Evolutionary conservation across 1,140 invertebrate genomes (phyloP).

Genomic region (Microplitis mediator): DNA sequence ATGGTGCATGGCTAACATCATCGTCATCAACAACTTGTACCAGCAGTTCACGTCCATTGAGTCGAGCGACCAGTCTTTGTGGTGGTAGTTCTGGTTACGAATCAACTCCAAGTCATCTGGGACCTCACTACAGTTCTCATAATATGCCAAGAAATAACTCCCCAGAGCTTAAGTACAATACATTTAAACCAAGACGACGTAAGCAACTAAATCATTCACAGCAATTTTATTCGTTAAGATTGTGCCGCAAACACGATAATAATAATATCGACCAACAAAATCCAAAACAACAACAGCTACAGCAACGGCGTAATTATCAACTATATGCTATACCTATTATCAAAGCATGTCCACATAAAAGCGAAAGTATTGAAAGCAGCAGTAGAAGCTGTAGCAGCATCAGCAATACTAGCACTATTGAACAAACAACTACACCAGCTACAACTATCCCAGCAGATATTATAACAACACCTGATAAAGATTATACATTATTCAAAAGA

Average conservation of each 20-base stretch:
- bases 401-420: background rate
- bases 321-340: slow-evolving; percentile 59
- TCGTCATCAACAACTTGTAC: slow-evolving; percentile 41
- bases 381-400: background rate
- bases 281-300: too few species aligned
- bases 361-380: background rate
- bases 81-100: slow-evolving; percentile 67
- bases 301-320: slow-evolving; percentile 45
- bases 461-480: background rate
- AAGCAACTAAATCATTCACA: slow-evolving; percentile 54
- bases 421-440: slow-evolving; percentile 2
- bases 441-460: slow-evolving; percentile 19
- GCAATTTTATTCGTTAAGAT: slow-evolving; percentile 58
- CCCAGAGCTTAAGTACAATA: slow-evolving; percentile 54
- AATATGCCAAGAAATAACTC: slow-evolving; percentile 58
- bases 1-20: slow-evolving; percentile 53
- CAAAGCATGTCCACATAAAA: slow-evolving; percentile 54
- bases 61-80: slow-evolving; percentile 59
- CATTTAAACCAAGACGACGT: slow-evolving; percentile 50
- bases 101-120: slow-evolving; percentile 65
- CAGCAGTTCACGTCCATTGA: slow-evolving; percentile 48
- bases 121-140: slow-evolving; percentile 53
- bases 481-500: slow-evolving; percentile 15
- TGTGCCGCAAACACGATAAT: slow-evolving; percentile 48
- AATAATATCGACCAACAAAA: background rate